Base-by-base conservation (phyloP, 1,140 invertebrate genomes). In the Solenopsis invicta region DNA sequence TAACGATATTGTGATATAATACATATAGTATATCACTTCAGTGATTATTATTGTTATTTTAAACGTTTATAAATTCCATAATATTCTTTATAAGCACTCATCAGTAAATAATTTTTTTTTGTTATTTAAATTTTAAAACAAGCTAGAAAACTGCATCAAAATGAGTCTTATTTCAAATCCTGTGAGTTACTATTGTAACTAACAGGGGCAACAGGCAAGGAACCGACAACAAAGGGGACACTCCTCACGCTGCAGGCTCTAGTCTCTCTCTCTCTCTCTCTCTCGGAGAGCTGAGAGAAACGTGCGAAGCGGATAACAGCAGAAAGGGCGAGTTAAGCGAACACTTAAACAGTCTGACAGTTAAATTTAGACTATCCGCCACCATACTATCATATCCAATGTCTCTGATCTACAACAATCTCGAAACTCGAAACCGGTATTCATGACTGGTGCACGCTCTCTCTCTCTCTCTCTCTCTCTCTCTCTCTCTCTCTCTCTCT, bases 291-390 rank as follows among this genome's bases (percentile, higher is more conserved):
- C 41, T 75, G 62, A 86, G 82, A 82, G 77, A 66, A 67, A 37
- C 74, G 67, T 61, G 75, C 50, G 76, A 87, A n/a, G 18, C 5
- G 24, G 29, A 84, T 61, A 34, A 41, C 48, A 66, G 77, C 77
- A 85, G 85, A 62, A 84, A 41, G 74, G 72, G 82, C 59, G 75
- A 56, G 67, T 78, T 69, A 69, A 69, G 85, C 87, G 90, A 89
- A 89, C 89, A 90, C 85, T 92, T 91, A 89, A 92, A 80, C 91
- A 87, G 76, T 89, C 87, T 88, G 90, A 92, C 89, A 91, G 91
- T 92, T 91, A 92, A 91, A 92, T 92, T 92, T 92, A 91, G 92
- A 90, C 90, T 90, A 89, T 61, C 81, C 78, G 66, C 64, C 77
- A 84, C 81, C 76, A 80, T 69, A 59, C 89, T 85, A 87, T 90